Evolutionary conservation across 1,140 invertebrate genomes (phyloP), one percentile per base, ranked within the genome.

Genomic region (Apis florea): DNA sequence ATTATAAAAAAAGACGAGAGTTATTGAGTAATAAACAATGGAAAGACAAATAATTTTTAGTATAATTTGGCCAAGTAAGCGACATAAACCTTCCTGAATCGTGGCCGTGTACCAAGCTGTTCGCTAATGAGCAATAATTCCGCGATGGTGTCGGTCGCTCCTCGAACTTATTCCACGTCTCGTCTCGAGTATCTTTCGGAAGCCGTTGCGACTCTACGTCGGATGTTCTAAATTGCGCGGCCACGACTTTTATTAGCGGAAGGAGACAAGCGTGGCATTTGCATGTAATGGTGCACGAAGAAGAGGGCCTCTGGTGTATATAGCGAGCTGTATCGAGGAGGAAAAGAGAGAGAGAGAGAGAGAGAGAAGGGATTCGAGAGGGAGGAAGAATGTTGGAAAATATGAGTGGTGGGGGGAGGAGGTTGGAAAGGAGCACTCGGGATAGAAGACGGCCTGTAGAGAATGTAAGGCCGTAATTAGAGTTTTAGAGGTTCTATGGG

Each of bases 211-310:
- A 73, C 54, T 82, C 59, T 59, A 85, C 87, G 85, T 88, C 85
- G 84, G 87, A 87, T 90, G 89, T 90, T 89, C 89, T 89, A 89
- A 89, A 90, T 84, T 88, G 87, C 87, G 71, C 74, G 63, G 85
- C 83, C 83, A 84, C 86, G 89, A 90, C 90, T 91, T 92, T 92
- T 92, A 92, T 92, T 92, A 90, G 84, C 83, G 87, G 89, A 92
- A 91, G 90, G 88, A 91, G 90, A 90, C 86, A 90, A 79, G 82
- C 83, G 92, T 90, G 92, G 92, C 92, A 94, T 94, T 94, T 94
- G 93, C 93, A 93, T 93, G 92, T 92, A 93, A 93, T 91, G 92
- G 91, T 79, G 86, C 63, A 71, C 84, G 31, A 88, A 88, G 68
- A 89, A 88, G 31, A 31, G 47, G 76, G n/a, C n/a, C n/a, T n/a